Conservation (phyloP, 1,140 invertebrate species). For the Maniola jurtina region DNA sequence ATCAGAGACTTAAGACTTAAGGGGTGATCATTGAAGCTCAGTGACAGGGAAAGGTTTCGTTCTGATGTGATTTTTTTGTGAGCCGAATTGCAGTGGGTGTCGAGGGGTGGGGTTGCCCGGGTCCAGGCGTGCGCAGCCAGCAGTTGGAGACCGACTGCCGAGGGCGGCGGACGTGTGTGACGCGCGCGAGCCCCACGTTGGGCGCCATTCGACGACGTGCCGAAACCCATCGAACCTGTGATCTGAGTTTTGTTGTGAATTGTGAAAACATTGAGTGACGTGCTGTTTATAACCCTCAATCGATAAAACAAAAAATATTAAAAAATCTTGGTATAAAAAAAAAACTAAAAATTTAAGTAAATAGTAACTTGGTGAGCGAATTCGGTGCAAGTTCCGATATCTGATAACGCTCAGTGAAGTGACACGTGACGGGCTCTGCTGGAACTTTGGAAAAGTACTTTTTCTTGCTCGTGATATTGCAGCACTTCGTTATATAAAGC, state of each 20-base stretch:
- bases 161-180: conserved; percentile 30
- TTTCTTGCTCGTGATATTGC: conserved; percentile 29
- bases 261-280: conserved; percentile 26
- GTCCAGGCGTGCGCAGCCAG: conserved; percentile 72
- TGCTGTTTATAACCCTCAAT: conserved; percentile 6
- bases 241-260: conserved; percentile 9
- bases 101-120: conserved; percentile 40
- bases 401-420: conserved; percentile 44
- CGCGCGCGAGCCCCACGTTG: conserved; percentile 43
- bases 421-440: conserved; percentile 35
- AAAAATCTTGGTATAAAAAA: neutral
- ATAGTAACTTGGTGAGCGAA: conserved; percentile 34
- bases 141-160: conserved; percentile 52
- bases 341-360: conserved; percentile 16
- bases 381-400: conserved; percentile 37
- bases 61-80: conserved; percentile 68
- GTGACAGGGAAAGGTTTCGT: conserved; percentile 67
- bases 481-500: conserved; percentile 23
- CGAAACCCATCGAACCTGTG: conserved; percentile 25
- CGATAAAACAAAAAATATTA: conserved; percentile 2
- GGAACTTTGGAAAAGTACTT: conserved; percentile 32
- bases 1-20: conserved; percentile 60
- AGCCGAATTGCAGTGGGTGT: conserved; percentile 65
- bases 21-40: conserved; percentile 60
- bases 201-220: conserved; percentile 50